These are phyloP conservation scores for Eretmochelys imbricata DNA, from an alignment of 2,113 vertebrate species.

Conservation along the genomic window DNA sequence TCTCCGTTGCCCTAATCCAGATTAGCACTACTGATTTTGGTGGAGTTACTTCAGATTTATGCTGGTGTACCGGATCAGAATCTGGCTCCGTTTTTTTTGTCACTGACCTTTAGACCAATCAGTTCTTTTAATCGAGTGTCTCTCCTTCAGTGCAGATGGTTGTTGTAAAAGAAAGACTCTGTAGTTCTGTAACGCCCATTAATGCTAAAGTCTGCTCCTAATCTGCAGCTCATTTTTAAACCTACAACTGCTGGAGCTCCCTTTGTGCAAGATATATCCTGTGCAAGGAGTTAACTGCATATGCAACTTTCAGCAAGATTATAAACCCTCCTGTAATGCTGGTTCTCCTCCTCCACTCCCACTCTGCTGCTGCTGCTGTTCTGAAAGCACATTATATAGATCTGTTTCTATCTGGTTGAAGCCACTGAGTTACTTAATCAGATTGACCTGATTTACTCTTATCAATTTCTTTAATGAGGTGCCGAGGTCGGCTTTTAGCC, in stretches of 20 bases:
- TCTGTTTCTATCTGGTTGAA: conserved; percentile 55
- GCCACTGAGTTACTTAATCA: conserved; percentile 64
- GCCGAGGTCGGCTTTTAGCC: conserved; percentile 25
- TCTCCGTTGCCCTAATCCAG: background rate
- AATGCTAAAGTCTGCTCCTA: background rate
- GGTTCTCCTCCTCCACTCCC: conserved; percentile 3
- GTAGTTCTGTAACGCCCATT: fast-evolving
- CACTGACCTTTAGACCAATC: background rate
- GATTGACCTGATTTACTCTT: conserved; percentile 55
- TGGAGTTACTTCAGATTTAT: background rate
- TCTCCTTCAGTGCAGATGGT: fast-evolving
- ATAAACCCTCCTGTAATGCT: background rate
- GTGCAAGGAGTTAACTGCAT: conserved; percentile 30
- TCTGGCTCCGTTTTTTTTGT: background rate
- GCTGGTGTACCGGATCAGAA: background rate
- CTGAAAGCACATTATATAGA: conserved; percentile 48
- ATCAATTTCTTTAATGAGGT: conserved; percentile 71
- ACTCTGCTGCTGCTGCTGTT: conserved; percentile 28
- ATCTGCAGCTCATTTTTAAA: background rate
- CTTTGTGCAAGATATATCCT: background rate
- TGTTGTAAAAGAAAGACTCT: background rate
- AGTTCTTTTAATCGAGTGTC: fast-evolving
- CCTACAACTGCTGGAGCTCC: background rate
- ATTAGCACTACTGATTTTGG: background rate
- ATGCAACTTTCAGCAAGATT: conserved; percentile 1